Percentiles rank a stretch among this genome's conserved stretches.
phyloP scores from a whole-genome alignment of 2,888 invertebrate genomes.

The Smittia aterrima region DNA sequence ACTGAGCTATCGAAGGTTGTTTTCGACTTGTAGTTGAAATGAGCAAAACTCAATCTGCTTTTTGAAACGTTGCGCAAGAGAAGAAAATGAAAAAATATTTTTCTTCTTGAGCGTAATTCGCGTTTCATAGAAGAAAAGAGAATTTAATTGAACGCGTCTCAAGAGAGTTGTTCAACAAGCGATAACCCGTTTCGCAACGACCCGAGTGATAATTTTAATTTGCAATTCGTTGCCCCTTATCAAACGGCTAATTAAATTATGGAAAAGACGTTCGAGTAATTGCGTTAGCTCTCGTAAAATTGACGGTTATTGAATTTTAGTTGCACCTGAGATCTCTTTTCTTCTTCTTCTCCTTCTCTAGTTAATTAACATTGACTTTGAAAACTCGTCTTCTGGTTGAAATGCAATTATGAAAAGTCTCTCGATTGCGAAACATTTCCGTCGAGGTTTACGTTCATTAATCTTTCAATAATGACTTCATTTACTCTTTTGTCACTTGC shows the following conservation, averaged over 20 bases:
- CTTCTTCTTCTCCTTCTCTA: not conserved
- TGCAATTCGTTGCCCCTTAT: not conserved
- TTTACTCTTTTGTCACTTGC: constrained; percentile 22
- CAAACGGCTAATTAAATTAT: not conserved
- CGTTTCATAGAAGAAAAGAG: not conserved
- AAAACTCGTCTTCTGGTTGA: not conserved
- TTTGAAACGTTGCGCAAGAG: no score
- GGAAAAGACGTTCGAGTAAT: not conserved
- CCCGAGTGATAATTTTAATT: not conserved
- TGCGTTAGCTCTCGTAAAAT: not conserved
- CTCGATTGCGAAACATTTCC: not conserved
- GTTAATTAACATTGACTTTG: no score
- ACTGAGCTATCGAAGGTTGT: constrained; percentile 48
- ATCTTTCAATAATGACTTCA: constrained; percentile 37
- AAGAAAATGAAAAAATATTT: no score
- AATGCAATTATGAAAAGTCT: not conserved
- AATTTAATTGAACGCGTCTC: not conserved
- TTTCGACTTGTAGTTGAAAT: not conserved
- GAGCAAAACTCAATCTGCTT: not conserved
- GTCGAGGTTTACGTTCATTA: constrained; percentile 21
- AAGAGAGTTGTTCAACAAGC: not conserved
- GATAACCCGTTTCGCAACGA: not conserved
- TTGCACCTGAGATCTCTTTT: not conserved
- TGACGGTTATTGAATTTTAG: not conserved
- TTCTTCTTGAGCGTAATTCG: not conserved